Conservation (phyloP, 2,888 invertebrate genomes). For the Notocelia uddmanniana region DNA sequence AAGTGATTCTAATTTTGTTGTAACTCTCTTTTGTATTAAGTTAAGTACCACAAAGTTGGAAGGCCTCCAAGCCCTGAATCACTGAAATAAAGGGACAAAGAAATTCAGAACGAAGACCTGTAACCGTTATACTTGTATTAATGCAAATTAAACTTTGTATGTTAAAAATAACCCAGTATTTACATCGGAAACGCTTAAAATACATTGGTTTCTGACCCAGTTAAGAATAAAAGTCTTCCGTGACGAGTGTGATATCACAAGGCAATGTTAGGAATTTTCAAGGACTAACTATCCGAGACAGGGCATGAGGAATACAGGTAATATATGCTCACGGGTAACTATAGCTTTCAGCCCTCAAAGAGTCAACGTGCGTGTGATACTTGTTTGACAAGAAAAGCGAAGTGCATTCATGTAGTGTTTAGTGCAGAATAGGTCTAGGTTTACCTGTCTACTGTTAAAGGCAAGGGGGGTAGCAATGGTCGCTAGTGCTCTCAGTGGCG, state of each 20-base stretch:
- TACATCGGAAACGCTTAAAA: background rate
- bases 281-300: background rate
- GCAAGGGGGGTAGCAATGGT: too few relatives aligned
- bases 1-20: background rate
- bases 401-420: too few relatives aligned
- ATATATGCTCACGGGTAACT: too few relatives aligned
- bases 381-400: too few relatives aligned
- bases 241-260: background rate
- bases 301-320: too few relatives aligned
- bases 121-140: conserved; percentile 3
- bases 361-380: too few relatives aligned
- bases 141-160: conserved; percentile 17
- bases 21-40: background rate
- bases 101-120: conserved; percentile 29
- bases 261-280: background rate
- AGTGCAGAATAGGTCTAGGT: too few relatives aligned
- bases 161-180: conserved; percentile 8
- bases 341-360: too few relatives aligned
- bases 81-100: conserved; percentile 39
- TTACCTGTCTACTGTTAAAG: too few relatives aligned
- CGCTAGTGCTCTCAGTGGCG: too few relatives aligned
- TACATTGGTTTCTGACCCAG: conserved; percentile 1
- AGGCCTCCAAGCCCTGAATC: conserved; percentile 39
- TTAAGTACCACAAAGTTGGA: conserved; percentile 30
- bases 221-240: conserved; percentile 7